phyloP scores from a whole-genome alignment of 1,140 invertebrate species.

The Brachionus asplanchnoidis region DNA sequence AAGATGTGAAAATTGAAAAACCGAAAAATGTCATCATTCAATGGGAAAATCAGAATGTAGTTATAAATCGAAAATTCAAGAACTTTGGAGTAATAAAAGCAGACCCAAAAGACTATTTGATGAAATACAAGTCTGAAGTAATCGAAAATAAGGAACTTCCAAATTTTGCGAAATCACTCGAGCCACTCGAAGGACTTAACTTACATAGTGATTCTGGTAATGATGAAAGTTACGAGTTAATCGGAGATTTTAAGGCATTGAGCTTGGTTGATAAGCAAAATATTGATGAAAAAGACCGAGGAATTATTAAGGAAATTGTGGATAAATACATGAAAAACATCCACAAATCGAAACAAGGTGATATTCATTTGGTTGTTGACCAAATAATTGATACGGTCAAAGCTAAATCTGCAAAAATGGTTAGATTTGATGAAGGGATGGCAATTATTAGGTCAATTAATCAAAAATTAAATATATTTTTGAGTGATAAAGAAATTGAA shows the following conservation, averaged over 20 bases:
- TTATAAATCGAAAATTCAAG: background rate
- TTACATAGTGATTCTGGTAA: background rate
- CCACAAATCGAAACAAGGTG: background rate
- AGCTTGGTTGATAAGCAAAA: background rate
- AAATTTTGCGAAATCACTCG: background rate
- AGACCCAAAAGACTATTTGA: slow-evolving; percentile 26
- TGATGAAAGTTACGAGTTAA: background rate
- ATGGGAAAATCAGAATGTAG: background rate
- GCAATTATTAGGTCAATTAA: background rate
- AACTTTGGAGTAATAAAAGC: slow-evolving; percentile 35
- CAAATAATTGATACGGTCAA: background rate
- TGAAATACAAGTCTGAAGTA: background rate
- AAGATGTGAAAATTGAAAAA: background rate
- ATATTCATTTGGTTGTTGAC: background rate
- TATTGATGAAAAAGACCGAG: background rate
- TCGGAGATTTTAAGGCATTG: background rate
- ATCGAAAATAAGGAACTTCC: background rate
- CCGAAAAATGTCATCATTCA: slow-evolving; percentile 39
- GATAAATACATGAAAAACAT: background rate
- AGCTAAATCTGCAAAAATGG: background rate
- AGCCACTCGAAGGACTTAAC: background rate
- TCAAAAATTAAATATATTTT: background rate
- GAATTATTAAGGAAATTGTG: background rate
- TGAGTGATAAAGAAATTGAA: background rate
- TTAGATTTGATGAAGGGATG: background rate